A percentile compares a stretch with the other conserved stretches of the same genome.
These are phyloP conservation scores for Drosophila pectinifera DNA, from an alignment of 1,140 invertebrate species.

Conservation along the genomic window DNA sequence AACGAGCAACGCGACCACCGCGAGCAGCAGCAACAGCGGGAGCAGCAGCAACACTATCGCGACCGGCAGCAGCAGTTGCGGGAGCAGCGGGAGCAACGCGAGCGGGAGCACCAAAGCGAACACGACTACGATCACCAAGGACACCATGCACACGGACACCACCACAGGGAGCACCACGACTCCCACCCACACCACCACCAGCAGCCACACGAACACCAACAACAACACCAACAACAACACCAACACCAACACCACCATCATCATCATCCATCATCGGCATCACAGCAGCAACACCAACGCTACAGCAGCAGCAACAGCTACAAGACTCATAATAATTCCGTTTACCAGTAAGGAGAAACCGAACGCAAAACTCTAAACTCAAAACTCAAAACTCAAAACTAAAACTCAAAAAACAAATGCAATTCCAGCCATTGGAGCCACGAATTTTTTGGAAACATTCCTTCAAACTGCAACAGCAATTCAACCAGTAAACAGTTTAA, in stretches of 20 bases:
- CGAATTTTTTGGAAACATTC: constrained; percentile 69
- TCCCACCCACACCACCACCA: constrained; percentile 35
- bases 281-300: constrained; percentile 69
- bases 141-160: constrained; percentile 38
- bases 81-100: constrained; percentile 45
- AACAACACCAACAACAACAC: constrained; percentile 30
- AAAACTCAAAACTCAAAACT: constrained; percentile 34
- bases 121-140: constrained; percentile 54
- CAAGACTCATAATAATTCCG: constrained; percentile 84
- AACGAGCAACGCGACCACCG: constrained; percentile 28
- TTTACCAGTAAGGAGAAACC: constrained; percentile 79
- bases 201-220: constrained; percentile 29
- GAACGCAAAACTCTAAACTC: constrained; percentile 37
- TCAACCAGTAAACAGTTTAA: constrained; percentile 80
- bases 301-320: constrained; percentile 76
- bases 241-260: constrained; percentile 46
- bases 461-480: constrained; percentile 62
- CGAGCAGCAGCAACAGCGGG: constrained; percentile 31
- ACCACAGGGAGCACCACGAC: constrained; percentile 35
- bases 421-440: constrained; percentile 47
- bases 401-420: constrained; percentile 30
- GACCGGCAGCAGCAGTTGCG: constrained; percentile 32
- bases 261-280: constrained; percentile 50
- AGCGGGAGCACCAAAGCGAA: constrained; percentile 44
- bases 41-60: constrained; percentile 39